Base-by-base conservation (phyloP, 2,113 vertebrate genomes). In the Eubucco bourcierii region DNA sequence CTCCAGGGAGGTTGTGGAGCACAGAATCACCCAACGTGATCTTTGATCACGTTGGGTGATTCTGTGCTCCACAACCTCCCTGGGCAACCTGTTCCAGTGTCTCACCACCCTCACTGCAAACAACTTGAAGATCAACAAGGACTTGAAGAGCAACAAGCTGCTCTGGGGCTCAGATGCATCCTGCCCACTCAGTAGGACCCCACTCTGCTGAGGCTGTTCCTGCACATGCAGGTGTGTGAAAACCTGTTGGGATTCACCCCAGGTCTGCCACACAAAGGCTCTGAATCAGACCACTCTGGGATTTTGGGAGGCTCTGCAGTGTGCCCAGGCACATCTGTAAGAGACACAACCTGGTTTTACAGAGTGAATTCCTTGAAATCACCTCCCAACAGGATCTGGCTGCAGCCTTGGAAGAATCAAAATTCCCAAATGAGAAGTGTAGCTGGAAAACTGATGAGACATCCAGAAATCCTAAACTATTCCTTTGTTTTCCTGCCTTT, bases 321-420 rank as follows among this genome's bases (percentile, higher is more conserved):
- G 6, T 63, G 33, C n/a, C 64, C 18, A 27, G 11, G 52, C 19
- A 33, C 0, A 2, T 23, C 68, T 58, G 4, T 39, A 15, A 19
- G 10, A 71, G 23, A 34, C 10, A 39, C 3, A 39, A 21, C 5
- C 31, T 83, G 60, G 46, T 78, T 80, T 65, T 33, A 44, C 20
- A 25, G 25, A 37, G 31, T 55, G 47, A 81, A 41, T 27, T 31
- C 61, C 37, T 1, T 20, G 44, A 83, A 94, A 66, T 52, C 31
- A 15, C 14, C 66, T 84, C 84, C 41, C 29, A n/a, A 7, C 58
- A 19, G 56, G 9, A 58, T 29, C 6, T 2, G 2, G 84, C 25
- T 3, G 33, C 1, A 12, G 66, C 59, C 34, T 75, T 82, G 34
- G 52, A 63, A 78, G 50, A 81, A 7, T 4, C 50, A 12, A 87